These are phyloP conservation scores for Geodia barretti DNA, from an alignment of 37 sponge, comb jelly and placozoan genomes.

Conservation along the genomic window DNA sequence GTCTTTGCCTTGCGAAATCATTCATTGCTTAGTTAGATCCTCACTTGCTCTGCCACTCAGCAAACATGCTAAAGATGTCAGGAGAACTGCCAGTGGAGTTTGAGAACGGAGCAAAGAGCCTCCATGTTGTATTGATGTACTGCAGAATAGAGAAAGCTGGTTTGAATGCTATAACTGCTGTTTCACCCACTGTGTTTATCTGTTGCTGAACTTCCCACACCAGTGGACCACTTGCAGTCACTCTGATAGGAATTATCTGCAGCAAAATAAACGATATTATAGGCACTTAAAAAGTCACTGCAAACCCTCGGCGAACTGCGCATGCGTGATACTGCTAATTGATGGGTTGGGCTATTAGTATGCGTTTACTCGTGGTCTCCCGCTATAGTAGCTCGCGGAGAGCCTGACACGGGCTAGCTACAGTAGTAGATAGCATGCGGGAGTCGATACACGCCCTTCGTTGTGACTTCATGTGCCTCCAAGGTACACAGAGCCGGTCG, in stretches of 20 bases:
- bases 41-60: not conserved
- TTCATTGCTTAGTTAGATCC: not conserved
- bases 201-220: conserved; percentile 52
- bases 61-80: not conserved
- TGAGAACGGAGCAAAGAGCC: not conserved
- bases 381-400: too few species aligned
- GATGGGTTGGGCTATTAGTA: too few species aligned
- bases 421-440: too few species aligned
- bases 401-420: too few species aligned
- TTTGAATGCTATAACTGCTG: too few species aligned
- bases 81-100: not conserved
- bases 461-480: too few species aligned
- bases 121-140: not conserved
- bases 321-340: too few species aligned
- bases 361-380: too few species aligned
- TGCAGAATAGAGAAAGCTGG: not conserved
- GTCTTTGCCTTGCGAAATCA: not conserved
- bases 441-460: too few species aligned
- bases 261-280: not conserved
- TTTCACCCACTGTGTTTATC: conserved; percentile 30
- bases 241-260: conserved; percentile 4
- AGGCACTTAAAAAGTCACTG: too few species aligned
- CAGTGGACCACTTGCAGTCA: conserved; percentile 38
- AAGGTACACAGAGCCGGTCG: too few species aligned
- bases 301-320: too few species aligned